A percentile compares a stretch with the other conserved stretches of the same genome.
Evolutionary conservation across 2,797 vertebrate species (phyloP).

Genomic region (Arctocebus calabarensis): DNA sequence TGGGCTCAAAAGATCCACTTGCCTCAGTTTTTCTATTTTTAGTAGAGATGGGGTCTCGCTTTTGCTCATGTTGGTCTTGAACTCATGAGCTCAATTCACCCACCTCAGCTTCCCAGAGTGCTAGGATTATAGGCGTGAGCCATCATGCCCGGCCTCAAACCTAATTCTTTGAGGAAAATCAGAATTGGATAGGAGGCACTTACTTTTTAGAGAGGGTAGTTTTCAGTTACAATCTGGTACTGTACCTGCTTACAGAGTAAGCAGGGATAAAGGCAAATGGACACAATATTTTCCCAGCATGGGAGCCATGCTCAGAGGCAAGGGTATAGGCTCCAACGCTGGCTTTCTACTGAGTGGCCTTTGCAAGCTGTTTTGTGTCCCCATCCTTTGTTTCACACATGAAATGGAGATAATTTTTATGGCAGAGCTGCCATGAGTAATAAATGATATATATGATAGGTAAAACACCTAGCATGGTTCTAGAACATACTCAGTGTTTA

Average conservation of each 20-base stretch:
- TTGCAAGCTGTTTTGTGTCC: neutral
- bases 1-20: too few species aligned
- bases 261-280: neutral
- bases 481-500: neutral
- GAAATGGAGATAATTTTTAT: neutral
- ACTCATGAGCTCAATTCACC: too few species aligned
- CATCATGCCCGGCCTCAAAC: neutral
- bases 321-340: neutral
- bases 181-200: neutral
- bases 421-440: neutral
- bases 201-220: neutral
- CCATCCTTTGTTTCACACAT: neutral
- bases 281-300: fast-evolving
- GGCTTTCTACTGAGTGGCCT: neutral
- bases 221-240: neutral
- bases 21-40: too few species aligned
- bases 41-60: too few species aligned
- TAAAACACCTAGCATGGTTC: neutral
- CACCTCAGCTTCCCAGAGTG: too few species aligned
- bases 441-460: neutral
- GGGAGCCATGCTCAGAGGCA: neutral
- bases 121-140: too few species aligned
- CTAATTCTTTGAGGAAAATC: neutral
- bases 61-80: too few species aligned
- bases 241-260: neutral